Evolutionary conservation across 2,113 vertebrate species (phyloP), one percentile per base, ranked within the genome.

Genomic region (Sphyrna mokarran): DNA sequence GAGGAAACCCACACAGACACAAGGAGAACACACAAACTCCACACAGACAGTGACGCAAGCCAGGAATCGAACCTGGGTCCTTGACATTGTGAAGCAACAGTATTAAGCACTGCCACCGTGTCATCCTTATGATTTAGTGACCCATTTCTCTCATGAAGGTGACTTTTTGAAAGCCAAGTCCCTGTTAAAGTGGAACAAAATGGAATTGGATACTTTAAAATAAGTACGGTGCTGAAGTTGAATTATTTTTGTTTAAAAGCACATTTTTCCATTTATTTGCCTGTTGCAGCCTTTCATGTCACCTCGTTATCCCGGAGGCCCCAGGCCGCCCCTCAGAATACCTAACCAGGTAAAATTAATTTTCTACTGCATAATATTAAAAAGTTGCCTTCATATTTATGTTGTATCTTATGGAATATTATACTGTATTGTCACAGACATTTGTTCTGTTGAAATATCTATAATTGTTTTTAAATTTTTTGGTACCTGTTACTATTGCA

Each of bases 271-370:
- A 95, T 95, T 72, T 96, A 37, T 95, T 96, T 96, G 96, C 95
- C 96, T 95, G 96, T 96, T 68, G 40, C 96, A 99, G 99, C 98
- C 99, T 96, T 99, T 99, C 97, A 99, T 99, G 99, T 99, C 99
- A 96, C 99, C 99, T 96, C 98, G 99, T 95, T 99, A 99, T 97
- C 98, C 99, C n/a, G 99, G 99, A 97, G 99, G 98, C 96, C 99
- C 99, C 96, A 98, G 99, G 97, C 98, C 98, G 96, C 98, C 99
- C 91, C 97, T 99, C 97, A 98, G 99, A 98, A 99, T 99, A 99
- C 99, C 99, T 87, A 99, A 98, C 96, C 99, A 99, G 99, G 99
- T 99, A 98, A 97, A 95, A 54, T 87, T 66, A 87, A 95, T 0
- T 87, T 95, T 93, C 29, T 37, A 26, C 48, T 69, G 66, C 40